phyloP scores from a whole-genome alignment of 2,888 invertebrate genomes.

The Frankliniella fusca region DNA sequence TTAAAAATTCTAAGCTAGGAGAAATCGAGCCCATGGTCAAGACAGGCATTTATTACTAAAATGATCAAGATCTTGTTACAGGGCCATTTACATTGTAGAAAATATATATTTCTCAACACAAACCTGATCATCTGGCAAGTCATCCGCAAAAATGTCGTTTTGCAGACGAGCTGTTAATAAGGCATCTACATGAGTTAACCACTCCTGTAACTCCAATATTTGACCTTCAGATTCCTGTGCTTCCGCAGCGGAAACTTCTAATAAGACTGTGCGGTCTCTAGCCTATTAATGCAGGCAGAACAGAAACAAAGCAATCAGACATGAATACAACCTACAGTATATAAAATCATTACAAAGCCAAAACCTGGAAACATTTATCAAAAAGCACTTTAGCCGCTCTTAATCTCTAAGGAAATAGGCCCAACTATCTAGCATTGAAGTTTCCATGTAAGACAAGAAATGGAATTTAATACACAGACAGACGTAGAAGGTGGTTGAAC shows the following conservation, averaged over 20 bases:
- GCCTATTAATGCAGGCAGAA: slow-evolving; percentile 48
- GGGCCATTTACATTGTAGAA: neutral
- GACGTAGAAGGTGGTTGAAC: neutral
- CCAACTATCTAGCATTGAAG: slow-evolving; percentile 14
- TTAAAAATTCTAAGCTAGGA: too few species aligned
- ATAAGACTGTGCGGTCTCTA: slow-evolving; percentile 55
- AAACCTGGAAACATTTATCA: slow-evolving; percentile 20
- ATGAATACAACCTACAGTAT: slow-evolving; percentile 13
- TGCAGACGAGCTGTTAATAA: slow-evolving; percentile 66
- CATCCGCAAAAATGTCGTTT: slow-evolving; percentile 72
- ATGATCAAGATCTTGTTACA: neutral
- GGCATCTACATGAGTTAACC: slow-evolving; percentile 64
- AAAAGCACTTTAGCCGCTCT: neutral
- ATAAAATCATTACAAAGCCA: slow-evolving; percentile 13
- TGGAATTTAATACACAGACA: neutral
- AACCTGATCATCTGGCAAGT: slow-evolving; percentile 70
- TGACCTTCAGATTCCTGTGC: slow-evolving; percentile 73
- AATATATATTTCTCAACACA: slow-evolving; percentile 38
- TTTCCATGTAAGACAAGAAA: neutral
- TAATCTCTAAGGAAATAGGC: slow-evolving; percentile 20
- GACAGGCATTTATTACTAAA: neutral
- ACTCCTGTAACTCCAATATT: slow-evolving; percentile 67
- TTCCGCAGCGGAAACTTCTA: slow-evolving; percentile 68
- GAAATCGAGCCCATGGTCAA: too few species aligned
- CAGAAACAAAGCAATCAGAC: slow-evolving; percentile 37